phyloP scores from a whole-genome alignment of 2,113 vertebrate species.

The Apus apus region DNA sequence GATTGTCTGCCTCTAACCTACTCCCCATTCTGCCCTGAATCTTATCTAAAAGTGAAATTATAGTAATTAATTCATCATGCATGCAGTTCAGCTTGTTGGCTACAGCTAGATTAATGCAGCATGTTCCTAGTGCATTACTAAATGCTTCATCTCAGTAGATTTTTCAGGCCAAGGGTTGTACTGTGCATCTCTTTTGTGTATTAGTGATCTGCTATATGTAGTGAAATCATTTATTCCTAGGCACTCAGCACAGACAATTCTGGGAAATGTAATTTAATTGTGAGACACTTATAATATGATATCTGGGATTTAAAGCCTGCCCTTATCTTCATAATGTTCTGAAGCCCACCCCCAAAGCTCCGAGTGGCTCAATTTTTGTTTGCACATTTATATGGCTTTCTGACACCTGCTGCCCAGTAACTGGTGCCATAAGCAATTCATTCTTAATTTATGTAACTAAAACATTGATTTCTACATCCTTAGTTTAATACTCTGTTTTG shows the following conservation, averaged over 20 bases:
- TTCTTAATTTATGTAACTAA: slow-evolving; percentile 7
- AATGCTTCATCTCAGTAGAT: slow-evolving; percentile 7
- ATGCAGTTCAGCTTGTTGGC: not conserved
- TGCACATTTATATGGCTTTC: slow-evolving; percentile 6
- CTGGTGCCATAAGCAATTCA: not conserved
- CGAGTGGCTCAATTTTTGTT: slow-evolving; percentile 32
- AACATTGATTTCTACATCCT: not conserved
- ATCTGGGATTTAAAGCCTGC: slow-evolving; percentile 43
- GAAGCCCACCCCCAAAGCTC: slow-evolving; percentile 36
- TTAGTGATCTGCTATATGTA: slow-evolving; percentile 16
- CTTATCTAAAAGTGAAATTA: slow-evolving; percentile 33
- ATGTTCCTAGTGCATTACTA: slow-evolving; percentile 9
- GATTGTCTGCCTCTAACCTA: not conserved
- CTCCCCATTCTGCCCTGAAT: not conserved
- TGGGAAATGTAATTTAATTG: slow-evolving; percentile 63
- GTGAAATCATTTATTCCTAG: slow-evolving; percentile 33
- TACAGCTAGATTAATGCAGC: not conserved
- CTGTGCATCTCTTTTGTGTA: slow-evolving; percentile 42
- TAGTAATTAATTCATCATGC: slow-evolving; percentile 41
- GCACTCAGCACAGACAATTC: slow-evolving; percentile 15
- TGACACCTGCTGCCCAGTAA: slow-evolving; percentile 22
- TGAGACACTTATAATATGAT: slow-evolving; percentile 28
- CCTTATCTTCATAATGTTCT: slow-evolving; percentile 20
- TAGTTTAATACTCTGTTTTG: not conserved
- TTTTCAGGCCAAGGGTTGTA: slow-evolving; percentile 43